These are phyloP conservation scores for Danionella dracula DNA, from an alignment of 2,797 vertebrate genomes.

Conservation along the genomic window DNA sequence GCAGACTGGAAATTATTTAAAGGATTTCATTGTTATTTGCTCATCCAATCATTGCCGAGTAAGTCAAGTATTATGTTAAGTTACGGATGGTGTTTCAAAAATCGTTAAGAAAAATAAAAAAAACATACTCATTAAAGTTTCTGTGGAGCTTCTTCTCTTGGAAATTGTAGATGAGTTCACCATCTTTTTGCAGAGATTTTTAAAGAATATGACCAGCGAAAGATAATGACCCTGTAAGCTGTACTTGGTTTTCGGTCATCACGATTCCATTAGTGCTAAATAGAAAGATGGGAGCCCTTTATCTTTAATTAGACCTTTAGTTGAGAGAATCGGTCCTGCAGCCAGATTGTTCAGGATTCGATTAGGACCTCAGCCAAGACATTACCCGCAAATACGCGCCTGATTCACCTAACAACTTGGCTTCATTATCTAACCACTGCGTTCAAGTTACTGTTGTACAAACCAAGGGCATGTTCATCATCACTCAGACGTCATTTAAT, in stretches of 20 bases:
- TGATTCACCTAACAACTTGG: conserved; percentile 34
- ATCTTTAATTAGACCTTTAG: conserved; percentile 48
- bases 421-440: conserved; percentile 36
- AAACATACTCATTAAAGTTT: no score
- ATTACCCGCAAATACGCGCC: conserved; percentile 37
- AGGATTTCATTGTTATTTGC: no score
- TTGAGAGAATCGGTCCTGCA: conserved; percentile 56
- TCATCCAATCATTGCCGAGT: no score
- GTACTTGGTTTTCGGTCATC: conserved; percentile 38
- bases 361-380: conserved; percentile 42
- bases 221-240: conserved; percentile 25
- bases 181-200: no score
- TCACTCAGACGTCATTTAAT: conserved; percentile 25
- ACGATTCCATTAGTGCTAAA: conserved; percentile 41
- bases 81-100: no score
- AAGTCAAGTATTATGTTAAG: no score
- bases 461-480: conserved; percentile 38
- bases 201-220: no score
- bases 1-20: no score
- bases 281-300: conserved; percentile 55
- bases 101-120: no score
- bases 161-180: no score
- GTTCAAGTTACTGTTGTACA: conserved; percentile 35
- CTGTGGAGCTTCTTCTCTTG: no score
- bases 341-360: conserved; percentile 56